These are phyloP conservation scores for Stomatorhinus walkeri DNA, from an alignment of 2,797 vertebrate species.

Conservation along the genomic window DNA sequence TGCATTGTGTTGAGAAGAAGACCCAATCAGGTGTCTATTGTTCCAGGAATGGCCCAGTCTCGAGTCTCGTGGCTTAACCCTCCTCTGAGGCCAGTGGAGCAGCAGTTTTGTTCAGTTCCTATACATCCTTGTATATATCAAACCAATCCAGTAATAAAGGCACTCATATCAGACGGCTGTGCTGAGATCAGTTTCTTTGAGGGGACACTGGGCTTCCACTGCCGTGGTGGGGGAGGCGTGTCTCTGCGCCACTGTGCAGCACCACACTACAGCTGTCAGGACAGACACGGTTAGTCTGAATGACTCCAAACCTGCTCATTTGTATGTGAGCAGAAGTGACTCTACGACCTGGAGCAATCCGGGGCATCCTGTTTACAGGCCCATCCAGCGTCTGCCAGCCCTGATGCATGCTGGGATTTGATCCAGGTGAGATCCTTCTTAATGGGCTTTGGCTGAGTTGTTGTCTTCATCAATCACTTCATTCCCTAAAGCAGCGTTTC, in stretches of 20 bases:
- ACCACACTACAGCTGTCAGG: background rate
- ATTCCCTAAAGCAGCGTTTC: background rate
- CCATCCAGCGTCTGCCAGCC: background rate
- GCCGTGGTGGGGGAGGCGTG: background rate
- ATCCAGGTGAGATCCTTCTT: background rate
- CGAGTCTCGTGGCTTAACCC: background rate
- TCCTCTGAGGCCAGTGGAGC: conserved; percentile 24
- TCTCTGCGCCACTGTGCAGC: background rate
- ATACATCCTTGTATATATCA: conserved; percentile 15
- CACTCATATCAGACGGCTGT: conserved; percentile 6
- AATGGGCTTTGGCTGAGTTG: background rate
- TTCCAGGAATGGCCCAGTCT: background rate
- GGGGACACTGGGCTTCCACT: background rate
- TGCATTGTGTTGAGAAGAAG: background rate
- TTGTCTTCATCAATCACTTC: background rate
- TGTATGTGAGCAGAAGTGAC: background rate
- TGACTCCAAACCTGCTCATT: background rate
- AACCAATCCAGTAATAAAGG: conserved; percentile 20
- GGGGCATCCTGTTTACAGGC: background rate
- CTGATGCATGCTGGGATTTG: background rate
- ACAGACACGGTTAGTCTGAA: background rate
- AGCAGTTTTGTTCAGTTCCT: conserved; percentile 9
- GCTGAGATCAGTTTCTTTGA: background rate
- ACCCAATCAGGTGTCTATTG: conserved; percentile 12
- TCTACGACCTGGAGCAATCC: background rate